These are phyloP conservation scores for Enteromius mattozi DNA, from an alignment of 2,797 vertebrate genomes.

Conservation along the genomic window DNA sequence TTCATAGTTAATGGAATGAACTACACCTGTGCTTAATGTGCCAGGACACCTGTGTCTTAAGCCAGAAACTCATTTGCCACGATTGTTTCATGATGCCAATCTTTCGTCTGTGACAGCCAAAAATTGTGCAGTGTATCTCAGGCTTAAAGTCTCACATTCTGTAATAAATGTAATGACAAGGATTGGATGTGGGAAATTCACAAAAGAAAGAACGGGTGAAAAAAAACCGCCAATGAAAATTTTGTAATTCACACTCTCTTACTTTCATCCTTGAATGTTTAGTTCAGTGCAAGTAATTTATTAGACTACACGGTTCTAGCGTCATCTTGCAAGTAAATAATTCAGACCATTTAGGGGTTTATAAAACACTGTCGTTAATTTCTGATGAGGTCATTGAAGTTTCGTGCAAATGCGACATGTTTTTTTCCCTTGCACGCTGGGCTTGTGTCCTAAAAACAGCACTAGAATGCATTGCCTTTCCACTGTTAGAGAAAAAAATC, in stretches of 20 bases:
- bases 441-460: not conserved
- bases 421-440: not conserved
- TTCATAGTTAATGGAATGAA: not conserved
- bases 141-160: not conserved
- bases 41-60: not conserved
- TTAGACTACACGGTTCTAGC: slow-evolving; percentile 55
- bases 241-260: not conserved
- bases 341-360: slow-evolving; percentile 57
- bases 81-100: no score
- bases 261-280: slow-evolving; percentile 42
- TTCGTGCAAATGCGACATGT: not conserved
- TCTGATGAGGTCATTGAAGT: not conserved
- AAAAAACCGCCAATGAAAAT: not conserved
- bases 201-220: not conserved
- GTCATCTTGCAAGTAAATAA: slow-evolving; percentile 69
- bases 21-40: not conserved
- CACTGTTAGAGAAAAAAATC: not conserved
- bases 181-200: not conserved
- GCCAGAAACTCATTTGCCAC: no score
- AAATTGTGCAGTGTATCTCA: no score
- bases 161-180: not conserved
- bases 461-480: slow-evolving; percentile 1
- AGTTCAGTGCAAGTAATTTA: slow-evolving; percentile 69
- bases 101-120: no score
- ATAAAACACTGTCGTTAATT: not conserved